Conservation (phyloP, 2,888 invertebrate genomes). For the Glyphotaelius pellucidus region DNA sequence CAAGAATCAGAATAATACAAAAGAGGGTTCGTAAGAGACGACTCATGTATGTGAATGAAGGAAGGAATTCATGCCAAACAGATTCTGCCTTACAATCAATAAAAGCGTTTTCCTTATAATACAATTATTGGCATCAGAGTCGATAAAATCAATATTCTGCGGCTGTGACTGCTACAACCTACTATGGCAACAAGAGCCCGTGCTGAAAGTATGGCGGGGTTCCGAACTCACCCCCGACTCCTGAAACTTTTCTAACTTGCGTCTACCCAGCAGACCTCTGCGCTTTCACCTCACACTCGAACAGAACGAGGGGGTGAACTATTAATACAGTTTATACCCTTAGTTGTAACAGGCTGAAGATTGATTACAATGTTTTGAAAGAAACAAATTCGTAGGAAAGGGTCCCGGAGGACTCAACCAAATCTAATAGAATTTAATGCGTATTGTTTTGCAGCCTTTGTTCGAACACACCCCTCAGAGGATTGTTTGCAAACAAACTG, state of each 20-base stretch:
- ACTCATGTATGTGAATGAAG: no score
- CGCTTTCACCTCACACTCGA: background rate
- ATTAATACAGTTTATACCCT: constrained; percentile 33
- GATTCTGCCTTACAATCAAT: background rate
- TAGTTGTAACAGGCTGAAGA: constrained; percentile 16
- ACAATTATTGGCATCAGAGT: background rate
- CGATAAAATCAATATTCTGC: constrained; percentile 41
- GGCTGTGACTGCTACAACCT: background rate
- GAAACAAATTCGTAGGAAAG: constrained; percentile 34
- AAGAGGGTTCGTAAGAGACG: no score
- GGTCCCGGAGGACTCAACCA: background rate
- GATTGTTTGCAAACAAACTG: background rate
- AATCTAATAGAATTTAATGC: constrained; percentile 23
- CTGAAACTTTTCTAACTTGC: constrained; percentile 20
- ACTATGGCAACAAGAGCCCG: background rate
- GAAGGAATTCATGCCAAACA: background rate
- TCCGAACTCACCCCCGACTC: constrained; percentile 13
- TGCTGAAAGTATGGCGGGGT: constrained; percentile 36
- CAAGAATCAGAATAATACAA: no score
- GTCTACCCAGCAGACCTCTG: background rate
- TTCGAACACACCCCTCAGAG: background rate
- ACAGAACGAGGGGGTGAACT: constrained; percentile 25
- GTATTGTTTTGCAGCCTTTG: constrained; percentile 7
- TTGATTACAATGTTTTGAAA: constrained; percentile 47
- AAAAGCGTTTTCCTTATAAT: background rate